These are phyloP conservation scores for Muraenolepis orangiensis DNA, from an alignment of 2,797 vertebrate species.

Conservation along the genomic window DNA sequence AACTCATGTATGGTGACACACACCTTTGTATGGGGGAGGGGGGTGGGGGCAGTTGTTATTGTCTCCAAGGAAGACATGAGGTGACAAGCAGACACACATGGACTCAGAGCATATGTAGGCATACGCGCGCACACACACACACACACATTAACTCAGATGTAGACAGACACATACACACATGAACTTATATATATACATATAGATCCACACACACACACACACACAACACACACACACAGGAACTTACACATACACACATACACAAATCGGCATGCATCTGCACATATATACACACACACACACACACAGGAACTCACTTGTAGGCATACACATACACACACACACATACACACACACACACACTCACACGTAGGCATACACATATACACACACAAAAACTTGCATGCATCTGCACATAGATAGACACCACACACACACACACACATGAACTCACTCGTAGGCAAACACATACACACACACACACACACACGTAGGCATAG, in stretches of 20 bases:
- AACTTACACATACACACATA: not conserved
- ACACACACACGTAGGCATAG: no score
- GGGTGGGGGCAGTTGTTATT: not conserved
- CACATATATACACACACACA: conserved; percentile 42
- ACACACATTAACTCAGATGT: no score
- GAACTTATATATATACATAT: not conserved
- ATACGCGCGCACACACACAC: not conserved
- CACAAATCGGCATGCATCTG: not conserved
- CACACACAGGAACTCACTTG: no score
- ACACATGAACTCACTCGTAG: not conserved
- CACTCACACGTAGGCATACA: no score
- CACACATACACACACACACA: conserved; percentile 34
- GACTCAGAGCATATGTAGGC: not conserved
- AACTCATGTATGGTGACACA: not conserved
- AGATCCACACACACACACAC: not conserved
- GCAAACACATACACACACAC: not conserved
- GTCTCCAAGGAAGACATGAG: not conserved
- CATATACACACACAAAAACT: not conserved
- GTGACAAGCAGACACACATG: not conserved
- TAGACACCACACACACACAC: not conserved
- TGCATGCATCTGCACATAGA: not conserved
- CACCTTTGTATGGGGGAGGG: not conserved
- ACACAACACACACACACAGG: not conserved
- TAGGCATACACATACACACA: conserved; percentile 42
- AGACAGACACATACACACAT: not conserved